A percentile compares a stretch with the other conserved stretches of the same genome.
These are phyloP conservation scores for Bibio marci DNA, from an alignment of 2,888 invertebrate genomes.

Conservation along the genomic window DNA sequence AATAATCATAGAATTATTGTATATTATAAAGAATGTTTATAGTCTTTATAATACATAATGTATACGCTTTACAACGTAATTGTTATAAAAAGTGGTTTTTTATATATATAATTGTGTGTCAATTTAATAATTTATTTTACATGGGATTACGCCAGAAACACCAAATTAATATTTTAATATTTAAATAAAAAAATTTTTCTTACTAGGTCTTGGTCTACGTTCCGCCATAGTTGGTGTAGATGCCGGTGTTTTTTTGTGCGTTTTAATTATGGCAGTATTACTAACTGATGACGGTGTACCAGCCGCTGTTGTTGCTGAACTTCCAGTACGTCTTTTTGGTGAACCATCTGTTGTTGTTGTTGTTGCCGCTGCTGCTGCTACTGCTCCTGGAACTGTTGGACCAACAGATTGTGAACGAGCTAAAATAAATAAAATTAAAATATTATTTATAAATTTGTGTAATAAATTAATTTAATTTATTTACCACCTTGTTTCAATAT, in stretches of 20 bases:
- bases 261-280: no score
- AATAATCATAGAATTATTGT: no score
- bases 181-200: constrained; percentile 26
- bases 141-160: background rate
- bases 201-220: constrained; percentile 52
- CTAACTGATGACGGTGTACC: no score
- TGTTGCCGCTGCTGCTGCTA: no score
- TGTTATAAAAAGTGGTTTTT: no score
- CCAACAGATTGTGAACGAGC: constrained; percentile 56
- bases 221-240: constrained; percentile 32
- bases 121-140: no score
- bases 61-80: no score
- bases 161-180: background rate
- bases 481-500: constrained; percentile 20
- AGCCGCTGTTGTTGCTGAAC: constrained; percentile 39
- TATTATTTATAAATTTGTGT: constrained; percentile 2
- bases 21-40: no score
- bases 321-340: constrained; percentile 38
- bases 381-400: no score
- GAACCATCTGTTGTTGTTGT: constrained; percentile 46
- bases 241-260: constrained; percentile 44
- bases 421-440: constrained; percentile 10
- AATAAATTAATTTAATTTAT: background rate
- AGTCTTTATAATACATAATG: no score
- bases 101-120: no score